phyloP scores from a whole-genome alignment of 2,888 invertebrate genomes.

The Acanthosepion esculentum region DNA sequence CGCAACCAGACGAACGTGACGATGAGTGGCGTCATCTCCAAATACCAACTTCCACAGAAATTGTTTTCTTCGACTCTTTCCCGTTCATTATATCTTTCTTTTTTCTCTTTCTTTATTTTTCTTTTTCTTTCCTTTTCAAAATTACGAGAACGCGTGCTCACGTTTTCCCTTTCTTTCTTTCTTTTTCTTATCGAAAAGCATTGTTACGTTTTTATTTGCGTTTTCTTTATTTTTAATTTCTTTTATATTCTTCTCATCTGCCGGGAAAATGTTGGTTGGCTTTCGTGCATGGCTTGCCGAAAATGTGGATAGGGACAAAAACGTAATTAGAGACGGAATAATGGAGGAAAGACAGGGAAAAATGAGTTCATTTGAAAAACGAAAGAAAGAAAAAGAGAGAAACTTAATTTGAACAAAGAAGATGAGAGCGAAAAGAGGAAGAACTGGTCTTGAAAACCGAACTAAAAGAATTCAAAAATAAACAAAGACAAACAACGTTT shows the following conservation, averaged over 20 bases:
- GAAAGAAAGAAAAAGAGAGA: background rate
- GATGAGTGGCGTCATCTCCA: conserved; percentile 17
- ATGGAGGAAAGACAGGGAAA: background rate
- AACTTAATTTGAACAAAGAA: too few species aligned
- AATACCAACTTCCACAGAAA: background rate
- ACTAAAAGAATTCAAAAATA: too few species aligned
- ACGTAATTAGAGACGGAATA: too few species aligned
- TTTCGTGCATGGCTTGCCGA: too few species aligned
- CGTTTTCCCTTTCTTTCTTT: background rate
- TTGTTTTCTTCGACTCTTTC: too few species aligned
- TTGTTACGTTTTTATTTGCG: background rate
- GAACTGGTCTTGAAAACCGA: too few species aligned
- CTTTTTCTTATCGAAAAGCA: background rate
- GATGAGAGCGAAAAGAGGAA: too few species aligned
- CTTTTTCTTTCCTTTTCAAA: background rate
- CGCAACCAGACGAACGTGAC: background rate
- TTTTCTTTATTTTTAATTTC: too few species aligned
- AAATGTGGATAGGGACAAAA: too few species aligned
- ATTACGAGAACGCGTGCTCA: background rate
- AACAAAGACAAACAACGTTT: too few species aligned
- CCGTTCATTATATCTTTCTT: background rate
- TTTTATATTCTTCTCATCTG: too few species aligned
- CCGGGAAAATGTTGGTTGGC: too few species aligned
- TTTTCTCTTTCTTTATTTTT: background rate
- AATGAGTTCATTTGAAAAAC: background rate